Conservation (phyloP, 2,113 vertebrate species). For the Microcebus ravelobensis region DNA sequence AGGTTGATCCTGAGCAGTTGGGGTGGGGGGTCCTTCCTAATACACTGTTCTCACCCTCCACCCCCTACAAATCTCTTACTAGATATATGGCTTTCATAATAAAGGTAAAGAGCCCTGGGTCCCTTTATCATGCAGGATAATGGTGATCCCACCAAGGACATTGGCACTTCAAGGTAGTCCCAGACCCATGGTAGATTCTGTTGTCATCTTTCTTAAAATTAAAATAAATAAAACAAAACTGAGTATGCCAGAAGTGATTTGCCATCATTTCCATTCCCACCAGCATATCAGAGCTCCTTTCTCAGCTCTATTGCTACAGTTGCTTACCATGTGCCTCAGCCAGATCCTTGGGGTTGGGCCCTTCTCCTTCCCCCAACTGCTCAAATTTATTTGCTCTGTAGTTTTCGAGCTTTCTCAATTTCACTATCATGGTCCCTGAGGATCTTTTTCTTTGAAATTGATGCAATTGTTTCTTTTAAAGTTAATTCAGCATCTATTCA, state of each 20-base stretch:
- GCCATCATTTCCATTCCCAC: background rate
- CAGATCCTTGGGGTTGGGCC: background rate
- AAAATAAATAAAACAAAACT: background rate
- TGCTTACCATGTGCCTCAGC: background rate
- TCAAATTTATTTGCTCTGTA: background rate
- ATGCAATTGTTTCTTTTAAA: conserved; percentile 3
- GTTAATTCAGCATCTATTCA: background rate
- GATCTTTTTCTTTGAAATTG: conserved; percentile 12
- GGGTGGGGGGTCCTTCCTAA: background rate
- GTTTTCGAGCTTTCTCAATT: background rate
- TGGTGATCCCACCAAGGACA: conserved; percentile 76
- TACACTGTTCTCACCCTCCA: conserved; percentile 50
- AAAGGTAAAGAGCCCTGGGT: conserved; percentile 66
- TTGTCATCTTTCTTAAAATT: conserved; percentile 21
- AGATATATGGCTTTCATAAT: conserved; percentile 74
- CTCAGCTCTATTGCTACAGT: background rate
- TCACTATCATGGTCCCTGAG: background rate
- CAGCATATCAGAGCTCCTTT: background rate
- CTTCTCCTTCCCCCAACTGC: background rate
- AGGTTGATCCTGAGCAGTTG: background rate
- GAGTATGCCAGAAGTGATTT: conserved; percentile 10
- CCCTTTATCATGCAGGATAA: conserved; percentile 74
- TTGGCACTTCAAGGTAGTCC: conserved; percentile 66
- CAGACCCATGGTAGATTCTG: conserved; percentile 42
- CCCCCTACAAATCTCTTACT: background rate